Base-by-base conservation (phyloP, 2,888 invertebrate species). In the Parochlus steinenii region DNA sequence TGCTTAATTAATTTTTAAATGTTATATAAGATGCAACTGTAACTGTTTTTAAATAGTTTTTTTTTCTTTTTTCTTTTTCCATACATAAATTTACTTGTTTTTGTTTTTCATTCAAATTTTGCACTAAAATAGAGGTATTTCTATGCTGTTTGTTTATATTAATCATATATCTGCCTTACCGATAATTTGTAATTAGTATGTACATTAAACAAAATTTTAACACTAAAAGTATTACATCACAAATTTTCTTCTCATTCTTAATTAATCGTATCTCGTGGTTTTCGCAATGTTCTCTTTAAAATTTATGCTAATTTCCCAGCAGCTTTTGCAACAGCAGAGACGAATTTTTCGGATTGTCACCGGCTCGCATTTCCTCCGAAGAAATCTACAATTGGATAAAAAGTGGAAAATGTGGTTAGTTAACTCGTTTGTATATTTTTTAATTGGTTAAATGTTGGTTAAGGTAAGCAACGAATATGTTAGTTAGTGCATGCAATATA, bases 301-400 rank as follows among this genome's bases (percentile, higher is more conserved):
- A n/a, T n/a, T 40, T 39, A 30, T 27, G 33, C 74, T 71, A 76
- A 69, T 85, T 82, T 48, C 83, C 83, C 54, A 86, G 67, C 55
- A 85, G 67, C 63, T 85, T 81, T 66, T 83, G 82, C 51, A 85
- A 69, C 51, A 85, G 69, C 57, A 85, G 67, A 55, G 82, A 82
- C 48, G 81, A 77, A 51, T 66, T 71, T 57, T 72, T 76, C 62
- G 74, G 58, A 57, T 51, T 74, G 70, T 80, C 79, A 69, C 74
- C 74, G 65, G 66, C 73, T 59, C 66, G 71, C 53, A 65, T 69
- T 62, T 75, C 74, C 66, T 72, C 78, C 67, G 69, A 72, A 69
- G 69, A 67, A 77, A 65, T 74, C 71, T 71, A 22, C 65, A 67
- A 39, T 43, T 37, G 41, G 26, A 37, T 39, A 34, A 34, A 22